Percentiles rank a stretch among this genome's conserved stretches.
Conservation (phyloP, 2,113 vertebrate species). For the Protobothrops mucrosquamatus region DNA sequence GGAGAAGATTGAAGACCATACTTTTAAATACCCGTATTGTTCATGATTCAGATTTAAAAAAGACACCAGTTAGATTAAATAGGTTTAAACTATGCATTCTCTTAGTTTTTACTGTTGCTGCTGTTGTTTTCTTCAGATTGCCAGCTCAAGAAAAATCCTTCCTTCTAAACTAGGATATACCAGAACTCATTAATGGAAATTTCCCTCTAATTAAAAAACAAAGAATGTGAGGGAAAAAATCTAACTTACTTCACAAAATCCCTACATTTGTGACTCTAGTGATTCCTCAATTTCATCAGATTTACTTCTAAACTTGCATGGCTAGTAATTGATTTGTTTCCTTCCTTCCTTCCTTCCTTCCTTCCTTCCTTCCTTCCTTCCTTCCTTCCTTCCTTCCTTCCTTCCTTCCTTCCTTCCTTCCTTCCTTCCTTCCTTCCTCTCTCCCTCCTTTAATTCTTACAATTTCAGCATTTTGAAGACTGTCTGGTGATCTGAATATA, state of each 20-base stretch:
- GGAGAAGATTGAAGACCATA: background rate
- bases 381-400: too few species aligned
- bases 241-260: background rate
- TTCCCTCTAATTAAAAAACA: background rate
- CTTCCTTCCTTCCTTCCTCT: too few species aligned
- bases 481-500: background rate
- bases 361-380: too few species aligned
- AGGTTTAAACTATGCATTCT: constrained; percentile 17
- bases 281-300: background rate
- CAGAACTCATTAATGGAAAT: background rate
- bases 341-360: too few species aligned
- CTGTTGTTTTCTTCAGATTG: background rate
- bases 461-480: background rate
- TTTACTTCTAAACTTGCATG: background rate
- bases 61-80: background rate
- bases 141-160: background rate
- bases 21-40: background rate
- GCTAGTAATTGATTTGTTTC: too few species aligned
- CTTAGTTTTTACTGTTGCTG: background rate
- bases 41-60: background rate
- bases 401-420: too few species aligned
- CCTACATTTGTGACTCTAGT: background rate
- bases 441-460: background rate
- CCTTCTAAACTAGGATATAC: background rate
- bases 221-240: background rate